These are phyloP conservation scores for Psilanteris sp. DNA, from an alignment of 1,140 invertebrate species.

Conservation along the genomic window DNA sequence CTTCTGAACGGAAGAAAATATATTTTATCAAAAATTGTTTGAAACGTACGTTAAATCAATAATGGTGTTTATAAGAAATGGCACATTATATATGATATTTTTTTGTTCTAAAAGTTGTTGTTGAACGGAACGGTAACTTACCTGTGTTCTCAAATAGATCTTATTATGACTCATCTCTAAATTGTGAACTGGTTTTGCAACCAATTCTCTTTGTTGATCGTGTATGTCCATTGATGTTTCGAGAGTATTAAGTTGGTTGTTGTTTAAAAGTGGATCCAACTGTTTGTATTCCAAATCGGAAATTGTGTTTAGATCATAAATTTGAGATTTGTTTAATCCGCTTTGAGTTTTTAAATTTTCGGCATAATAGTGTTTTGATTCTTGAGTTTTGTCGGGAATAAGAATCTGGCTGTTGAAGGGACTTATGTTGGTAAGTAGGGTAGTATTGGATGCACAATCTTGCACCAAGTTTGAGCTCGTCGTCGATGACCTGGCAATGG, in stretches of 20 bases:
- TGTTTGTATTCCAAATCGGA: slow-evolving; percentile 71
- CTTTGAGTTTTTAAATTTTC: slow-evolving; percentile 73
- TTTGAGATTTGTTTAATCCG: slow-evolving; percentile 63
- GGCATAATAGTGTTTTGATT: slow-evolving; percentile 70
- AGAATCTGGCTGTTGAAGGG: slow-evolving; percentile 78
- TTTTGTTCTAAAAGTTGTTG: too few relatives aligned
- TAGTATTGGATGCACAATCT: slow-evolving; percentile 82
- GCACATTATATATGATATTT: too few relatives aligned
- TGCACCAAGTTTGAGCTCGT: slow-evolving; percentile 80
- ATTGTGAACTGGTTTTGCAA: slow-evolving; percentile 1
- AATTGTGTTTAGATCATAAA: slow-evolving; percentile 68
- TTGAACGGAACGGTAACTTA: too few relatives aligned
- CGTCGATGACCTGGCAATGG: slow-evolving; percentile 69
- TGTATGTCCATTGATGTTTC: neutral
- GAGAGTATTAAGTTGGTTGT: slow-evolving; percentile 25
- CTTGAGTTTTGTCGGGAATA: slow-evolving; percentile 56
- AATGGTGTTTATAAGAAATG: too few relatives aligned
- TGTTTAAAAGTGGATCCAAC: slow-evolving; percentile 67
- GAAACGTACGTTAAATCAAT: too few relatives aligned
- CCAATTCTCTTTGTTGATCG: slow-evolving; percentile 25
- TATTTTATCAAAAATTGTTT: too few relatives aligned
- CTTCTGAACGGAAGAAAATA: too few relatives aligned
- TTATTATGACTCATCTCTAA: slow-evolving; percentile 9
- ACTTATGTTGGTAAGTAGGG: slow-evolving; percentile 80
- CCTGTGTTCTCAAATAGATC: slow-evolving; percentile 3